phyloP scores from a whole-genome alignment of 2,797 vertebrate species.

The Diplodus puntazzo region DNA sequence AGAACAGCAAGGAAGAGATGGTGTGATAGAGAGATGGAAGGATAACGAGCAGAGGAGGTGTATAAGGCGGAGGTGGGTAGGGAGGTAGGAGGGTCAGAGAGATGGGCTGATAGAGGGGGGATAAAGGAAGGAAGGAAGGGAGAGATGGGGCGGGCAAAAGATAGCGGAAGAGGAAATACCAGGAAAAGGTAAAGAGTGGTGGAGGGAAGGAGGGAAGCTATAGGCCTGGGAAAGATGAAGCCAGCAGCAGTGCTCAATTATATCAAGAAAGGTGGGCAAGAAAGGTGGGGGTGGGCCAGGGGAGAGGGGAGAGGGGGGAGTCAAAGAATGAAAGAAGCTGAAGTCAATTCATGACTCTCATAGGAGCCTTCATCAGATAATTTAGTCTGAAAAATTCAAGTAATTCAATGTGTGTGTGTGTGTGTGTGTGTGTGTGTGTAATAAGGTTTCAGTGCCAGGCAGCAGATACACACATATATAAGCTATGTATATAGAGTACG shows the following conservation, averaged over 20 bases:
- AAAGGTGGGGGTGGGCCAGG: neutral
- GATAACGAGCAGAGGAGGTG: constrained; percentile 50
- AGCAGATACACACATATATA: constrained; percentile 12
- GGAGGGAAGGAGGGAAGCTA: constrained; percentile 10
- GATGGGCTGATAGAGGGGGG: constrained; percentile 41
- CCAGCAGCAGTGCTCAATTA: constrained; percentile 30
- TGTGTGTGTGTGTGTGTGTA: constrained; percentile 24
- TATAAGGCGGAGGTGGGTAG: constrained; percentile 22
- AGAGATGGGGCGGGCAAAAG: neutral
- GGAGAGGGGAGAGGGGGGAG: neutral
- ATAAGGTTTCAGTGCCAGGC: neutral
- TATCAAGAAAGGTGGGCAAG: constrained; percentile 3
- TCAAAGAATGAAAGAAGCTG: constrained; percentile 27
- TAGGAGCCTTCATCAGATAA: constrained; percentile 48
- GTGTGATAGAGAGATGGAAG: constrained; percentile 52
- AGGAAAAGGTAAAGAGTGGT: neutral
- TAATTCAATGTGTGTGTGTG: constrained; percentile 19
- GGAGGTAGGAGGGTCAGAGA: constrained; percentile 49
- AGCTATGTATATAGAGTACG: constrained; percentile 11
- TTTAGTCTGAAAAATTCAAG: constrained; percentile 30
- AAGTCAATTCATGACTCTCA: constrained; percentile 46
- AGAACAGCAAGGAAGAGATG: constrained; percentile 61
- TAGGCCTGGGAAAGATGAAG: constrained; percentile 29
- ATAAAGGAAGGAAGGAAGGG: constrained; percentile 5
- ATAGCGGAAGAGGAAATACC: constrained; percentile 11